Evolutionary conservation across 2,113 vertebrate species (phyloP), one percentile per base, ranked within the genome.

Genomic region (Callospermophilus lateralis): DNA sequence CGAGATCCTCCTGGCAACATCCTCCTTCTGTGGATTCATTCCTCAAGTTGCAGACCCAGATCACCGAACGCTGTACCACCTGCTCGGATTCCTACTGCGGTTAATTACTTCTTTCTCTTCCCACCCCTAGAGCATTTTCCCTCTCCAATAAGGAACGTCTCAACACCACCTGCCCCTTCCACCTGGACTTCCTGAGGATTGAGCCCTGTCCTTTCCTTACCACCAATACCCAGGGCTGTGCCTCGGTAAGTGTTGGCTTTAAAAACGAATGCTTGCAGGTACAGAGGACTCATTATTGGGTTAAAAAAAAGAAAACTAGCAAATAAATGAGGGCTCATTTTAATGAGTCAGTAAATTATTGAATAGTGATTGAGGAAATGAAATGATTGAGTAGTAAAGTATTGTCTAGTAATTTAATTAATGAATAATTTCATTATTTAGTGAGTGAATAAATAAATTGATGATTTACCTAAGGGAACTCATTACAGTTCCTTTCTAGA

Each of bases 271-370:
- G 12, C 72, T 22, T n/a, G 8, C 32, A 20, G 17, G n/a, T 39
- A 34, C 5, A 48, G 74, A 78, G 26, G 55, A 67, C 37, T 74
- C 16, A 51, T 30, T 58, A n/a, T 30, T 48, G 13, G 53, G 28
- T 68, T 39, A 51, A 53, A 76, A 92, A 55, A 76, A 72, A 39
- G 4, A 53, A 77, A 20, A 37, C 37, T 26, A 76, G 37, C 68
- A n/a, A 39, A 61, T 58, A 61, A 86, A 32, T 45, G 68, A 80
- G 6, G 19, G 55, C 51, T 28, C 65, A 39, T 70, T 45, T 77
- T 32, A 84, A 79, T 37, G 70, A 87, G 22, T 87, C 72, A n/a
- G 68, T 63, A 94, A 84, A 79, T 90, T 83, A 90, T 4, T 34
- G 76, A 89, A 26, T 7, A 84, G 30, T 83, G 88, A 73, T 12